Evolutionary conservation across 1,140 invertebrate species (phyloP).

Genomic region (Cephus cinctus): DNA sequence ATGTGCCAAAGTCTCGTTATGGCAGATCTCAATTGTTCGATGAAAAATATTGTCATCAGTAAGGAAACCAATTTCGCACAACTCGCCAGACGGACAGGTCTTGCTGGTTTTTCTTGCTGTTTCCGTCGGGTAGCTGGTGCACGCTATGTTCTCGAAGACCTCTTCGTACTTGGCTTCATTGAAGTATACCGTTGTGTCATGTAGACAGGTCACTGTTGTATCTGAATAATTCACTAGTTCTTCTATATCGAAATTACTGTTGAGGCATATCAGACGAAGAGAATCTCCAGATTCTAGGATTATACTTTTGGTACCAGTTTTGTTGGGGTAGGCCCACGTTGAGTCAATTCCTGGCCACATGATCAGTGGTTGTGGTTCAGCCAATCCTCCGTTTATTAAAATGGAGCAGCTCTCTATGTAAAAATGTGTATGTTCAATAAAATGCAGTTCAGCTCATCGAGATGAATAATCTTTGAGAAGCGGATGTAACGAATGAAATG

Average conservation of each 20-base stretch:
- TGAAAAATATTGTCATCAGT: conserved; percentile 13
- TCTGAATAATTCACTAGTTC: not conserved
- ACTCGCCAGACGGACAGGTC: conserved; percentile 6
- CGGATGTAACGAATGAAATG: too few species aligned
- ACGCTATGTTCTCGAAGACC: conserved; percentile 14
- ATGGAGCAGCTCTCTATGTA: conserved; percentile 15
- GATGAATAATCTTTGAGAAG: too few species aligned
- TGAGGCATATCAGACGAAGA: conserved; percentile 24
- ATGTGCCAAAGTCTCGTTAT: conserved; percentile 12
- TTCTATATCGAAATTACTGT: conserved; percentile 13
- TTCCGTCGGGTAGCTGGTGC: conserved; percentile 13
- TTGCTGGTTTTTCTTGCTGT: conserved; percentile 9
- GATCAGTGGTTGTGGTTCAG: conserved; percentile 22
- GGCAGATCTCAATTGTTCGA: conserved; percentile 22
- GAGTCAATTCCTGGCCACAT: conserved; percentile 1
- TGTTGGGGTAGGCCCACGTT: conserved; percentile 15
- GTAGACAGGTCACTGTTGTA: conserved; percentile 5
- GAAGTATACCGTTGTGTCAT: conserved; percentile 7
- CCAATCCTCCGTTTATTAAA: conserved; percentile 14
- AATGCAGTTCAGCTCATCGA: too few species aligned
- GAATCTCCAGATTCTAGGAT: conserved; percentile 14
- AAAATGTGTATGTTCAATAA: too few species aligned
- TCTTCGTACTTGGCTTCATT: not conserved
- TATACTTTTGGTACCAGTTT: conserved; percentile 8
- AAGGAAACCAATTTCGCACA: conserved; percentile 35